Conservation (phyloP, 2,797 vertebrate species). For the Calcarius lapponicus region DNA sequence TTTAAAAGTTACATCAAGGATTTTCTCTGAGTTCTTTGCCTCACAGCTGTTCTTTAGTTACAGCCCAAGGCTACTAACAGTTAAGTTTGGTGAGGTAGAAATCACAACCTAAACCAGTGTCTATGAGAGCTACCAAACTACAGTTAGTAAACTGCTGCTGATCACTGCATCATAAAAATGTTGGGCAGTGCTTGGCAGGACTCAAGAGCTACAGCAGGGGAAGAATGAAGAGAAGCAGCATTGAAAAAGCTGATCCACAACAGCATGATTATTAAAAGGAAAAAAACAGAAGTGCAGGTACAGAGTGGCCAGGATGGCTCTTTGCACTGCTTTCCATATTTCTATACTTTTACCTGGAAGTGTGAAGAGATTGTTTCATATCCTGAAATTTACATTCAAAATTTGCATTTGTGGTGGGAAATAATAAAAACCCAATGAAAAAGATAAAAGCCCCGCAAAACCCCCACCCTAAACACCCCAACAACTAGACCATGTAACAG, state of each 20-base stretch:
- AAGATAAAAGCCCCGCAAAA: not conserved
- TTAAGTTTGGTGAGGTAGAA: not conserved
- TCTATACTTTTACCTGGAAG: not conserved
- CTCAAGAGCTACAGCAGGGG: not conserved
- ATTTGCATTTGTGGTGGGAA: not conserved
- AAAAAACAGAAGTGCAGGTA: not conserved
- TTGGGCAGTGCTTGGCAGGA: not conserved
- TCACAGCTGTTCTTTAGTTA: not conserved
- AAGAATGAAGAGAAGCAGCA: not conserved
- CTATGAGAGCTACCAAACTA: not conserved
- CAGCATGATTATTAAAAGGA: not conserved
- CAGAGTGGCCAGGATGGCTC: not conserved
- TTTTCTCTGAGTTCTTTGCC: not conserved
- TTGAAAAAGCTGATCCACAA: not conserved
- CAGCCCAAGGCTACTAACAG: not conserved
- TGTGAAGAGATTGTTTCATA: not conserved
- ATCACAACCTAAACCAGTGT: not conserved
- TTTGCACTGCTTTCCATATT: not conserved
- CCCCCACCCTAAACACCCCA: rapidly evolving
- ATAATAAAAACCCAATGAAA: not conserved
- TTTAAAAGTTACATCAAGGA: not conserved
- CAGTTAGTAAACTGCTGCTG: not conserved
- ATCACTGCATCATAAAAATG: not conserved
- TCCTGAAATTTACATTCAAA: not conserved
- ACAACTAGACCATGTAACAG: not conserved